Evolutionary conservation across 2,113 vertebrate genomes (phyloP).

Genomic region (Tenrec ecaudatus): DNA sequence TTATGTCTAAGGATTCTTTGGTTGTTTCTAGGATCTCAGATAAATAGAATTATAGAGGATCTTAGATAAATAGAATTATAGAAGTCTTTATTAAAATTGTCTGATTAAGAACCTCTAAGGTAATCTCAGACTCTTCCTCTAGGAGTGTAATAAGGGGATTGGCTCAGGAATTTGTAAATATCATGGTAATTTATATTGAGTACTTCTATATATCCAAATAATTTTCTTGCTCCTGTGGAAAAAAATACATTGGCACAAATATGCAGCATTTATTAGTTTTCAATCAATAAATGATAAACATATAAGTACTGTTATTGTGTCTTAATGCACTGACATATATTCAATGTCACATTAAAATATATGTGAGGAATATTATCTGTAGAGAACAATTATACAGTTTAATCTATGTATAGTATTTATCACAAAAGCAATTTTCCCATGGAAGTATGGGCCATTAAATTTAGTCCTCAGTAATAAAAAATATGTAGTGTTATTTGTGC

Average conservation of each 20-base stretch:
- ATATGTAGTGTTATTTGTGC: conserved; percentile 64
- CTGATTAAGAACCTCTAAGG: not conserved
- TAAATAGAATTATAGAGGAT: not conserved
- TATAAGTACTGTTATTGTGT: conserved; percentile 56
- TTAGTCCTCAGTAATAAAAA: conserved; percentile 76
- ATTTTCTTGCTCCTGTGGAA: not conserved
- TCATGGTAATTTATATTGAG: conserved; percentile 16
- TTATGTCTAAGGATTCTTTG: too few relatives aligned
- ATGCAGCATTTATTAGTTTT: conserved; percentile 45
- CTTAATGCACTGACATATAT: conserved; percentile 62
- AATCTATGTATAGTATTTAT: conserved; percentile 50
- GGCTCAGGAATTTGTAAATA: not conserved
- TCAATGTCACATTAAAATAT: conserved; percentile 70
- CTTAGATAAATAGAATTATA: not conserved
- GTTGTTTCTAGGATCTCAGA: too few relatives aligned
- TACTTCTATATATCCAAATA: not conserved
- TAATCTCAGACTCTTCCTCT: not conserved
- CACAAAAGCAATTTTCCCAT: conserved; percentile 69
- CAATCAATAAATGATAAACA: conserved; percentile 74
- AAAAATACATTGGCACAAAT: not conserved
- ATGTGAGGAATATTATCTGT: conserved; percentile 36
- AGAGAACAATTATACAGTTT: conserved; percentile 51
- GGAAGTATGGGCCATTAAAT: conserved; percentile 65
- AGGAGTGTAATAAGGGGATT: not conserved
- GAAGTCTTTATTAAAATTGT: not conserved